Evolutionary conservation across 2,797 vertebrate genomes (phyloP).

Genomic region (Enteromius mattozi): DNA sequence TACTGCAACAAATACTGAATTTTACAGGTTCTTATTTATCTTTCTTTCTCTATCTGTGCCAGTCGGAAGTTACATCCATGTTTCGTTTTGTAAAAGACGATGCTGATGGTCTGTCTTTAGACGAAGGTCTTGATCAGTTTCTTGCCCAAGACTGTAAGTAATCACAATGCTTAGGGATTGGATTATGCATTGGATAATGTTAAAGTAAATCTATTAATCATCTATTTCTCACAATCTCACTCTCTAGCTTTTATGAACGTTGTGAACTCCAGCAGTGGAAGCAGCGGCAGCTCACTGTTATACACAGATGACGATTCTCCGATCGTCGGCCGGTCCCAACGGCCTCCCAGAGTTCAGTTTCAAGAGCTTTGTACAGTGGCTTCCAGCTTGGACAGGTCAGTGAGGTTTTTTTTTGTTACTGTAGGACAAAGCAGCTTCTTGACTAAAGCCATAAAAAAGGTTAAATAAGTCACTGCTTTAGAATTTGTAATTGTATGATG

Average conservation of each 20-base stretch:
- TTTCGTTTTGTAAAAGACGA: slow-evolving; percentile 86
- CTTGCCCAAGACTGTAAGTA: slow-evolving; percentile 82
- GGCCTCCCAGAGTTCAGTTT: slow-evolving; percentile 78
- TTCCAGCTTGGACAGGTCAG: slow-evolving; percentile 71
- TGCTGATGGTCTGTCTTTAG: slow-evolving; percentile 80
- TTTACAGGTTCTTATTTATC: not conserved
- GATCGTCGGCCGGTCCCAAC: slow-evolving; percentile 65
- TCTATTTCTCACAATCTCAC: slow-evolving; percentile 11
- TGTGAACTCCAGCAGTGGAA: not conserved
- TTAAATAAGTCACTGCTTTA: not conserved
- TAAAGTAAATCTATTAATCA: slow-evolving; percentile 26
- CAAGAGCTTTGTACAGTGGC: slow-evolving; percentile 86
- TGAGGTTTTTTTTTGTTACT: slow-evolving; percentile 53
- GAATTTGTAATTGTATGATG: not conserved
- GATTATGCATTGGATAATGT: no score
- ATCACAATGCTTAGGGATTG: not conserved
- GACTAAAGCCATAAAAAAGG: not conserved
- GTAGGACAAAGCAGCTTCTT: not conserved
- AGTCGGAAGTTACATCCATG: slow-evolving; percentile 86
- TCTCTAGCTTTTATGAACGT: slow-evolving; percentile 39
- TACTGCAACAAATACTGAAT: not conserved
- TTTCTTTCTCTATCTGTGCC: slow-evolving; percentile 29
- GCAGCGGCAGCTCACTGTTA: slow-evolving; percentile 51
- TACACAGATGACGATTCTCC: slow-evolving; percentile 80
- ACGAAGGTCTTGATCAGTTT: slow-evolving; percentile 80